phyloP scores from a whole-genome alignment of 2,113 vertebrate genomes.

The Melanerpes formicivorus region DNA sequence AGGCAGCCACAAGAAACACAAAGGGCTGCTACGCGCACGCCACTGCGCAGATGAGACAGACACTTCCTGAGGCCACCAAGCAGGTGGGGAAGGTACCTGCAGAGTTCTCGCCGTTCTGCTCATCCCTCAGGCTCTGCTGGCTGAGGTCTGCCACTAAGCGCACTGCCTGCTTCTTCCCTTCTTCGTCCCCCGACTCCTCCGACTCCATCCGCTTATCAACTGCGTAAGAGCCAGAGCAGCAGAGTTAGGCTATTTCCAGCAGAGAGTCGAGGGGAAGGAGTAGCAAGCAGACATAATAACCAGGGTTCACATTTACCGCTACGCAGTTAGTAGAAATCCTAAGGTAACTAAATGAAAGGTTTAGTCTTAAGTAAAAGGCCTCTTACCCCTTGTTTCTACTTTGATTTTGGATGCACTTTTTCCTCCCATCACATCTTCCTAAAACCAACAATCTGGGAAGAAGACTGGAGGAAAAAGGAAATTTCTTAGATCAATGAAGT shows the following conservation, averaged over 20 bases:
- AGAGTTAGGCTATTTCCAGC: background rate
- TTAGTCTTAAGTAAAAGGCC: conserved; percentile 73
- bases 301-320: background rate
- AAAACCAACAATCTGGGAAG: conserved; percentile 74
- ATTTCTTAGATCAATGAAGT: conserved; percentile 70
- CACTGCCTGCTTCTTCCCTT: conserved; percentile 83
- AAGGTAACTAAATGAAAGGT: conserved; percentile 56
- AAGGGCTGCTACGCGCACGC: rapidly evolving
- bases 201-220: conserved; percentile 93
- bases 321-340: conserved; percentile 60
- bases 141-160: conserved; percentile 85
- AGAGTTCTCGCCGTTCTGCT: conserved; percentile 63
- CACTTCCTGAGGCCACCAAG: rapidly evolving
- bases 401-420: conserved; percentile 73
- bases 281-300: background rate
- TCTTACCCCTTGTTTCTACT: conserved; percentile 72
- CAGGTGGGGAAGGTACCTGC: conserved; percentile 25
- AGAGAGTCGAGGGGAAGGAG: background rate
- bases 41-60: too few relatives aligned
- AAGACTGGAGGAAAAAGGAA: conserved; percentile 75
- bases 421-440: conserved; percentile 75
- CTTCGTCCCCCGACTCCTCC: conserved; percentile 95
- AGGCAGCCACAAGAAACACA: background rate
- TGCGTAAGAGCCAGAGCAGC: conserved; percentile 32
- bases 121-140: conserved; percentile 76